Base-by-base conservation (phyloP, 2,888 invertebrate genomes). In the Eupeodes luniger region DNA sequence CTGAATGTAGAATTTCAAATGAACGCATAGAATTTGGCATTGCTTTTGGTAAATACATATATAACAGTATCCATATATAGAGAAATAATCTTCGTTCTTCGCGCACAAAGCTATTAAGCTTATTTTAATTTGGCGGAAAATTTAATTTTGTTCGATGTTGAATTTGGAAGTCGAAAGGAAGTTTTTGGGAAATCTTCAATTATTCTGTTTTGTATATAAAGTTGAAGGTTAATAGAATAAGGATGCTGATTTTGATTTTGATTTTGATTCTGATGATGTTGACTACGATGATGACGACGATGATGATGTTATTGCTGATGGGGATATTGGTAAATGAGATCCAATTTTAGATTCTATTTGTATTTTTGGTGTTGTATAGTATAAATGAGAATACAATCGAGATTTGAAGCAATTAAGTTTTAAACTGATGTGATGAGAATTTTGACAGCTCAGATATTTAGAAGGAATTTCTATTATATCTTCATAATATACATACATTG, bases 121-220 rank as follows among this genome's bases (percentile, higher is more conserved):
- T 69, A 74, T 78, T 81, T 85, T 66, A 81, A 81, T 85, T 75
- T 75, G 53, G 69, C 11, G 78, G 74, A 75, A 88, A 81, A 88
- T 85, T 88, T 61, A 70, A 80, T 83, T 57, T 16, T 55, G 9
- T 27, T 27, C 27, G 27, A 27, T 27, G 27, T 27, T 27, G 27
- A 27, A 27, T 27, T 27, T 27, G 3, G 27, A 27, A 27, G 27
- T 61, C 61, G 53, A 27, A 36, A 34, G 69, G 67, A 81, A 67
- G 51, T 62, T 53, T 72, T 47, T 12, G 19, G 27, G 47, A 27
- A 49, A 66, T 66, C 66, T 49, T 27, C 66, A 27, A 49, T 49
- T 83, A 7, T 85, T 77, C 55, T 66, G 81, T 55, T 40, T 36
- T 62, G 69, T 40, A 66, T 36, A 19, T 62, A 6, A 14, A 49